Evolutionary conservation across 2,797 vertebrate species (phyloP).

Genomic region (Chaetodon trifasciatus): DNA sequence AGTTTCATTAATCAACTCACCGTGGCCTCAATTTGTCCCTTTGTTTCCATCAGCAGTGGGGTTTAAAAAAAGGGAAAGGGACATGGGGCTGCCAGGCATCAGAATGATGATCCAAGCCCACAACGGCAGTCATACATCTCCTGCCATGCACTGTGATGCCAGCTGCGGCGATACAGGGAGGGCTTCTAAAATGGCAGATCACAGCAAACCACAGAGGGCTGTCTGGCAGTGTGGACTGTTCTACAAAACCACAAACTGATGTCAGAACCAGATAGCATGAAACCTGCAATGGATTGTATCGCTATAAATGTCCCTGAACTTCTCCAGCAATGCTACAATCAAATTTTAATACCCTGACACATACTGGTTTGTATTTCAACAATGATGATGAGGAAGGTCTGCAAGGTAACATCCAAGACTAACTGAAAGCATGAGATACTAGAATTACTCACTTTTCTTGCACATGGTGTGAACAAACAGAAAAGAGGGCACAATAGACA

Average conservation of each 20-base stretch:
- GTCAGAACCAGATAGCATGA: constrained; percentile 11
- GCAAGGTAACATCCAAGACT: constrained; percentile 1
- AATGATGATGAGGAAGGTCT: not conserved
- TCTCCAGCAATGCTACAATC: not conserved
- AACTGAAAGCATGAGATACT: not conserved
- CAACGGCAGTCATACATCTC: constrained; percentile 32
- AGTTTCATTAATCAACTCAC: constrained; percentile 47
- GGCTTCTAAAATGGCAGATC: constrained; percentile 45
- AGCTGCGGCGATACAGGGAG: constrained; percentile 31
- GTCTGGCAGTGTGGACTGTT: not conserved
- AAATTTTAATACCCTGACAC: constrained; percentile 13
- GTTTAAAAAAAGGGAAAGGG: constrained; percentile 6
- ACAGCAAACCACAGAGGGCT: constrained; percentile 24
- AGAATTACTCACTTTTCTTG: not conserved
- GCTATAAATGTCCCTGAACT: not conserved
- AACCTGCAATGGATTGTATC: not conserved
- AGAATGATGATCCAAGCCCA: constrained; percentile 23
- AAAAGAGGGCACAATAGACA: not conserved
- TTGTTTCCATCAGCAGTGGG: constrained; percentile 25
- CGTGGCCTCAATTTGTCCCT: constrained; percentile 32
- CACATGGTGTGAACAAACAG: not conserved
- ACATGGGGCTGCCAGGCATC: constrained; percentile 7
- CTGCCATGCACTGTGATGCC: constrained; percentile 31
- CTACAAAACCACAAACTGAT: constrained; percentile 25
- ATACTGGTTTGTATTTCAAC: constrained; percentile 11